Evolutionary conservation across 1,140 invertebrate species (phyloP).

Genomic region (Listronotus bonariensis): DNA sequence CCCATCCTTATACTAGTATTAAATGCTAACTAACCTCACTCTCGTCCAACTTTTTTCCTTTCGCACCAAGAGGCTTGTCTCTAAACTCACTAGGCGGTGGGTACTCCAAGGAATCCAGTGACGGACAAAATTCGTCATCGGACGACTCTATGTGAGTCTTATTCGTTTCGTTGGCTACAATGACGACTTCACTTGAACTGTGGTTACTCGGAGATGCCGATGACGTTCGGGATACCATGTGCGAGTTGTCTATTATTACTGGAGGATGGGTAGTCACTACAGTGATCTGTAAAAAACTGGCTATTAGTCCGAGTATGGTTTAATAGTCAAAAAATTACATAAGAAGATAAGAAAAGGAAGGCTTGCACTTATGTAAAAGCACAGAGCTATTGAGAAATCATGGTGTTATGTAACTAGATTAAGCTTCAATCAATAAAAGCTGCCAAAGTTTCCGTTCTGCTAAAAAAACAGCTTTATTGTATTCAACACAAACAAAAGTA

Average conservation of each 20-base stretch:
- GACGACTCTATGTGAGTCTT: conserved; percentile 71
- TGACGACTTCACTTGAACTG: conserved; percentile 68
- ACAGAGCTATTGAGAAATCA: too few species aligned
- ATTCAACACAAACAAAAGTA: too few species aligned
- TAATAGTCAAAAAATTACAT: too few species aligned
- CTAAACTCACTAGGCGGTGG: conserved; percentile 60
- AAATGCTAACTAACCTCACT: conserved; percentile 66
- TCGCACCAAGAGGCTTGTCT: conserved; percentile 48
- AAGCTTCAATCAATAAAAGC: too few species aligned
- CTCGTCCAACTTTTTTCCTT: conserved; percentile 72
- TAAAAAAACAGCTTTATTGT: too few species aligned
- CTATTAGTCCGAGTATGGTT: conserved; percentile 23
- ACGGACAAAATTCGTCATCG: conserved; percentile 72
- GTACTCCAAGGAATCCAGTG: conserved; percentile 74
- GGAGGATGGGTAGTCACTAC: conserved; percentile 83
- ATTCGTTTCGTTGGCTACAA: conserved; percentile 75
- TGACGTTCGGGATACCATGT: conserved; percentile 48
- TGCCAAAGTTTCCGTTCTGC: too few species aligned
- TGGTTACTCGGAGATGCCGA: conserved; percentile 52
- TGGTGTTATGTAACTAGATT: too few species aligned
- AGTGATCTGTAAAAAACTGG: conserved; percentile 60
- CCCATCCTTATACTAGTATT: not conserved
- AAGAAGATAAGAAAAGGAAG: too few species aligned
- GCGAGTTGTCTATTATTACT: conserved; percentile 65
- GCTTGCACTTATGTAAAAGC: too few species aligned